These are phyloP conservation scores for Buteo buteo DNA, from an alignment of 2,113 vertebrate species.

Conservation along the genomic window DNA sequence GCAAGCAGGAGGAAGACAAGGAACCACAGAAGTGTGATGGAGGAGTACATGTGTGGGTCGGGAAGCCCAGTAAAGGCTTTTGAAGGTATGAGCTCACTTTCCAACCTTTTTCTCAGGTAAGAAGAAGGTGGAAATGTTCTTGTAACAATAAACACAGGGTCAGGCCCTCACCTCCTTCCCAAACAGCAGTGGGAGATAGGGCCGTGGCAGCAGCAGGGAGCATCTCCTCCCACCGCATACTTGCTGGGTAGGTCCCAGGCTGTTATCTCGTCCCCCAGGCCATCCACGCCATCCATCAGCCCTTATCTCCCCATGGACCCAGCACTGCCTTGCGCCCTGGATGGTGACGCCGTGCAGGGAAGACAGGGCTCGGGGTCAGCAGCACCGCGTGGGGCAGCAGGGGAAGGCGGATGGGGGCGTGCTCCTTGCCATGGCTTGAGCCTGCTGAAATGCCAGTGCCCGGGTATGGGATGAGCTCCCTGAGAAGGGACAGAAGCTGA, in stretches of 20 bases:
- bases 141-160: background rate
- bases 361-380: background rate
- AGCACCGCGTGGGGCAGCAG: rapidly evolving
- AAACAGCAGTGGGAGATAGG: background rate
- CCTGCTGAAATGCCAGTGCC: background rate
- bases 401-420: background rate
- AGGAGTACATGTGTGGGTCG: background rate
- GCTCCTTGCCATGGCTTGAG: background rate
- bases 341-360: rapidly evolving
- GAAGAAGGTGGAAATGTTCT: background rate
- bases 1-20: background rate
- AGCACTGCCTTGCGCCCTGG: rapidly evolving
- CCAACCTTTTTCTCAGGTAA: background rate
- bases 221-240: background rate
- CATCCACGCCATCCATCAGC: background rate
- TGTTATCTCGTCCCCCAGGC: background rate
- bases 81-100: background rate
- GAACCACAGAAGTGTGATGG: background rate
- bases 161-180: background rate
- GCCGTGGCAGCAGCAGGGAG: background rate
- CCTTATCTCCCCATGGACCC: background rate
- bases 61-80: background rate
- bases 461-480: rapidly evolving
- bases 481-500: background rate
- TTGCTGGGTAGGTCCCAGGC: background rate